A percentile compares a stretch with the other conserved stretches of the same genome.
These are phyloP conservation scores for Mellilla xanthometata DNA, from an alignment of 2,888 invertebrate species.

Conservation along the genomic window DNA sequence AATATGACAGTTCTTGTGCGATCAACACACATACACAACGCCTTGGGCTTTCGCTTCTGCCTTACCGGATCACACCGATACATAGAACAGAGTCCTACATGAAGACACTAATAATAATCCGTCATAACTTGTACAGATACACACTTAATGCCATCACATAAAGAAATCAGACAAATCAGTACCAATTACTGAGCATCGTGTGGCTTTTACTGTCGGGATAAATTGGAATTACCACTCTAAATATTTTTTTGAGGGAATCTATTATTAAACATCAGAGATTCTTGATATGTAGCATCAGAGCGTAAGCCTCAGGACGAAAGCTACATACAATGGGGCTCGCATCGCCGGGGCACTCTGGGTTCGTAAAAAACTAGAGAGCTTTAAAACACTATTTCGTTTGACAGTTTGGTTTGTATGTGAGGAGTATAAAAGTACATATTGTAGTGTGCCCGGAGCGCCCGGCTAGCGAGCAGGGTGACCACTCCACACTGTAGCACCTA, in stretches of 20 bases:
- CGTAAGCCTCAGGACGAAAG: constrained; percentile 62
- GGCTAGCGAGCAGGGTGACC: constrained; percentile 20
- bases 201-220: constrained; percentile 11
- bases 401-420: not conserved
- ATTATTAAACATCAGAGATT: constrained; percentile 61
- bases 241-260: constrained; percentile 26
- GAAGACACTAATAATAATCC: no score
- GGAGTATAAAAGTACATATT: constrained; percentile 8
- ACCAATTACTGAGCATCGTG: no score
- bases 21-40: constrained; percentile 39
- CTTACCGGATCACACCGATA: constrained; percentile 22
- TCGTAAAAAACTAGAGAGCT: constrained; percentile 29
- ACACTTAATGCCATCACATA: no score
- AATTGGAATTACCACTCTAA: constrained; percentile 19
- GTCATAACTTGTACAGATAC: no score
- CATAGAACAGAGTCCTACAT: constrained; percentile 21
- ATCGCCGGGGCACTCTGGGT: constrained; percentile 19
- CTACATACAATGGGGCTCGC: constrained; percentile 39
- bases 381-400: constrained; percentile 6
- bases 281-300: constrained; percentile 71
- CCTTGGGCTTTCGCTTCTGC: constrained; percentile 53
- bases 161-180: no score
- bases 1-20: constrained; percentile 54
- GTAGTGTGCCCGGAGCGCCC: not conserved
- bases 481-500: constrained; percentile 69